Evolutionary conservation across 2,888 invertebrate species (phyloP).

Genomic region (Magallana nippona): DNA sequence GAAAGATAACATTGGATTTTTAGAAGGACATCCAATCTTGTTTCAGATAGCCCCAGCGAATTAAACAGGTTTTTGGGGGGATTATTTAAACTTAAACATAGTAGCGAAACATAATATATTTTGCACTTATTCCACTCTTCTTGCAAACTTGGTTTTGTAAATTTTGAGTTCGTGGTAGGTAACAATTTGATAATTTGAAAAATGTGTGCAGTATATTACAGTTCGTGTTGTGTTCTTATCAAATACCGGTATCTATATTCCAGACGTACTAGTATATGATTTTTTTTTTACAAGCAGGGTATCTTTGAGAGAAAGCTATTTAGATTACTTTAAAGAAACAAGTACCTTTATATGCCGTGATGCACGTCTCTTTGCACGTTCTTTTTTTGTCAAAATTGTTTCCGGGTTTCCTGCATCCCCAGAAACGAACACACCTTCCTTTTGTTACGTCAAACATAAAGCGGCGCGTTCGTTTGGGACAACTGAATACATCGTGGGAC

Average conservation of each 20-base stretch:
- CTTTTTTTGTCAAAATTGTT: conserved; percentile 42
- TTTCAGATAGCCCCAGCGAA: conserved; percentile 4
- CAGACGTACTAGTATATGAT: no score
- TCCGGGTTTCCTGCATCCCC: conserved; percentile 41
- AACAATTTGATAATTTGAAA: no score
- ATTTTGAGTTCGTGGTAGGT: not conserved
- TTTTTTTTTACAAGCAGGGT: no score
- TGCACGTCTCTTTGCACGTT: conserved; percentile 44
- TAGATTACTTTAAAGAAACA: no score
- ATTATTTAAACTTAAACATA: not conserved
- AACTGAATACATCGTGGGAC: conserved; percentile 10
- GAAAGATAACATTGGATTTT: conserved; percentile 7
- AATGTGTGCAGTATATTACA: no score
- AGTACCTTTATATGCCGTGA: conserved; percentile 15
- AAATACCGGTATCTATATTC: no score
- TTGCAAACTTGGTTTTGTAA: not conserved
- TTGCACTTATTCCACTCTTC: not conserved
- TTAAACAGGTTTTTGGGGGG: not conserved
- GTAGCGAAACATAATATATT: not conserved
- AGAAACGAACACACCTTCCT: conserved; percentile 38
- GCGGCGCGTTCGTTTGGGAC: conserved; percentile 30
- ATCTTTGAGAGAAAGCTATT: no score
- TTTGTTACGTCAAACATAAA: conserved; percentile 41
- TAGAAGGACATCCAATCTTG: conserved; percentile 26
- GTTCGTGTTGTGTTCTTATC: no score